Evolutionary conservation across 2,888 invertebrate genomes (phyloP).

Genomic region (Meiosimyza platycephala): DNA sequence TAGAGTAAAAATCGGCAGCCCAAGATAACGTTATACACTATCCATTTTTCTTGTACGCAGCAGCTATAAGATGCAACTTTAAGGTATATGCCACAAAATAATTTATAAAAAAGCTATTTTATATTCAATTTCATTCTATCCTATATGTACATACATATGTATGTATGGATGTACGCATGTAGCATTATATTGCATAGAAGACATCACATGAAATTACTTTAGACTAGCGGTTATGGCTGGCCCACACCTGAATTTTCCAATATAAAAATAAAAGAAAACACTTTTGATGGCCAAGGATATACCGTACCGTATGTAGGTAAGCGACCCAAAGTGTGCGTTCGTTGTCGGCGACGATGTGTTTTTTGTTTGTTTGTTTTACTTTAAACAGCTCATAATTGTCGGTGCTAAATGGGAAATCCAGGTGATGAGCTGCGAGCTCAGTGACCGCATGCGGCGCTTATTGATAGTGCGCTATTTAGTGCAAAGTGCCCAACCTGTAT

Average conservation of each 20-base stretch:
- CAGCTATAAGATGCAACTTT: no score
- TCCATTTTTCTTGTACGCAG: no score
- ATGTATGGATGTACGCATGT: no score
- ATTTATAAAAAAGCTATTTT: neutral
- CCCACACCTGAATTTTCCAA: neutral
- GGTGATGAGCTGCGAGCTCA: constrained; percentile 18
- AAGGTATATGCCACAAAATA: no score
- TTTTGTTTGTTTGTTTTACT: constrained; percentile 29
- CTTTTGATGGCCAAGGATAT: constrained; percentile 37
- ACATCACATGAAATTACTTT: no score
- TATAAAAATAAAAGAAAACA: constrained; percentile 5
- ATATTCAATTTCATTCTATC: constrained; percentile 22
- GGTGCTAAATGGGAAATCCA: constrained; percentile 32
- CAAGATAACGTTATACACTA: no score
- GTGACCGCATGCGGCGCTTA: constrained; percentile 10
- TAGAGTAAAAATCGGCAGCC: no score
- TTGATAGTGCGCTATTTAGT: constrained; percentile 36
- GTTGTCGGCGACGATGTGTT: neutral
- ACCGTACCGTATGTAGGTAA: neutral
- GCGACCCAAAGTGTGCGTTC: neutral
- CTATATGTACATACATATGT: neutral
- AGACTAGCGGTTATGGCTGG: neutral
- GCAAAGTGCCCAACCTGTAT: constrained; percentile 44
- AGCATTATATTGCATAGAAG: no score
- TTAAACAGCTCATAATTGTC: constrained; percentile 23